Evolutionary conservation across 2,888 invertebrate species (phyloP).

Genomic region (Congeria kusceri): DNA sequence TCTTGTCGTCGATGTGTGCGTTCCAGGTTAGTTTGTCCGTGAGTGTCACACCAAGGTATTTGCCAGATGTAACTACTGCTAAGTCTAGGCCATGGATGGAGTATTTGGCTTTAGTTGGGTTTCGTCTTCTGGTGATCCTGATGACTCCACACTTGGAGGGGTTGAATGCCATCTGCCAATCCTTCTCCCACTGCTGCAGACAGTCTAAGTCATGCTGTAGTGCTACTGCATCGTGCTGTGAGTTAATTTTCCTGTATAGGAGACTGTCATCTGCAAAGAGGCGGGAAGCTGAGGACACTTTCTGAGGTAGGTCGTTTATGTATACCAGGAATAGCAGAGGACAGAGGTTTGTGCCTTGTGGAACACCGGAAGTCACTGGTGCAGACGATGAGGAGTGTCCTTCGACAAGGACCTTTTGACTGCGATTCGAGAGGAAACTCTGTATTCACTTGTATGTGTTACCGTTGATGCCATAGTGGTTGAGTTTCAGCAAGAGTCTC

Average conservation of each 20-base stretch:
- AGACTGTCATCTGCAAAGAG: slow-evolving; percentile 65
- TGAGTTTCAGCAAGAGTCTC: too few relatives aligned
- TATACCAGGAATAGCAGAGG: slow-evolving; percentile 60
- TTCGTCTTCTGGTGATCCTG: slow-evolving; percentile 30
- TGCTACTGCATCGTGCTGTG: slow-evolving; percentile 12
- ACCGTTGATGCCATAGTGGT: too few relatives aligned
- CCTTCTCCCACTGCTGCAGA: slow-evolving; percentile 42
- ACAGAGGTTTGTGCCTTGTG: slow-evolving; percentile 48
- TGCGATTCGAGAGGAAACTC: too few relatives aligned
- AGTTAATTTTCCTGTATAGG: slow-evolving; percentile 43
- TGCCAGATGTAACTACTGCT: slow-evolving; percentile 3
- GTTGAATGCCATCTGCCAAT: slow-evolving; percentile 57
- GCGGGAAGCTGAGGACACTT: slow-evolving; percentile 23
- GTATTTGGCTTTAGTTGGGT: slow-evolving; percentile 19
- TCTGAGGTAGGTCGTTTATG: slow-evolving; percentile 61
- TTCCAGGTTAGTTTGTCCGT: slow-evolving; percentile 1
- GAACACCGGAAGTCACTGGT: slow-evolving; percentile 55
- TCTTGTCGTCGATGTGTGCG: slow-evolving; percentile 5
- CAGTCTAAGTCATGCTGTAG: slow-evolving; percentile 53
- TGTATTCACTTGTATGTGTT: too few relatives aligned
- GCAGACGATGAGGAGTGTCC: neutral
- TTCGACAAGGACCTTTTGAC: too few relatives aligned
- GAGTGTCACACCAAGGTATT: slow-evolving; percentile 17
- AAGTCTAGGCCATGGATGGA: slow-evolving; percentile 15
- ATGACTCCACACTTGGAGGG: slow-evolving; percentile 53